A percentile compares a stretch with the other conserved stretches of the same genome.
Evolutionary conservation across 2,113 vertebrate genomes (phyloP).

Genomic region (Aleadryas rufinucha): DNA sequence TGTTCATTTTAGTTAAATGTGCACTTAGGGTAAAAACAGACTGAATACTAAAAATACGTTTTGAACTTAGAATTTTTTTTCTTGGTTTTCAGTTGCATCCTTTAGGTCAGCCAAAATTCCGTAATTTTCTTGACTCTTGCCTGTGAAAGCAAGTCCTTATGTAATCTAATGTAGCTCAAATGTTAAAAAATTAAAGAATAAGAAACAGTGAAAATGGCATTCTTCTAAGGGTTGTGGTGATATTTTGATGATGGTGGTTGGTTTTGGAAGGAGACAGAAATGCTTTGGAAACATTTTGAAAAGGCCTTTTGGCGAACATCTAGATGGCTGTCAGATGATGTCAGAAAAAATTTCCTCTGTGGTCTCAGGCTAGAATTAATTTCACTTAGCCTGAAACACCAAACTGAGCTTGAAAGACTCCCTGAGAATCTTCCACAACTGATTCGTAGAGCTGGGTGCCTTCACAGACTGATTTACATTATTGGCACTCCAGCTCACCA

Average conservation of each 20-base stretch:
- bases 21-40: not conserved
- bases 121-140: not conserved
- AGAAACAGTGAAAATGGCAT: not conserved
- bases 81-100: not conserved
- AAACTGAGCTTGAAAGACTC: not conserved
- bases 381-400: not conserved
- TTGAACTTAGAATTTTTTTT: not conserved
- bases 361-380: not conserved
- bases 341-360: not conserved
- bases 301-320: not conserved
- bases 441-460: not conserved
- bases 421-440: not conserved
- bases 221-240: not conserved
- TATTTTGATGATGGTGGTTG: not conserved
- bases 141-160: not conserved
- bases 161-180: not conserved
- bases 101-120: not conserved
- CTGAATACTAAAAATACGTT: not conserved
- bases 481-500: not conserved
- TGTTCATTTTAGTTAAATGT: not conserved
- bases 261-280: not conserved
- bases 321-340: not conserved
- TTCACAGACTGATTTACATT: not conserved
- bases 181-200: not conserved
- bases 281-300: not conserved